Base-by-base conservation (phyloP, 2,113 vertebrate genomes). In the Craseonycteris thonglongyai region DNA sequence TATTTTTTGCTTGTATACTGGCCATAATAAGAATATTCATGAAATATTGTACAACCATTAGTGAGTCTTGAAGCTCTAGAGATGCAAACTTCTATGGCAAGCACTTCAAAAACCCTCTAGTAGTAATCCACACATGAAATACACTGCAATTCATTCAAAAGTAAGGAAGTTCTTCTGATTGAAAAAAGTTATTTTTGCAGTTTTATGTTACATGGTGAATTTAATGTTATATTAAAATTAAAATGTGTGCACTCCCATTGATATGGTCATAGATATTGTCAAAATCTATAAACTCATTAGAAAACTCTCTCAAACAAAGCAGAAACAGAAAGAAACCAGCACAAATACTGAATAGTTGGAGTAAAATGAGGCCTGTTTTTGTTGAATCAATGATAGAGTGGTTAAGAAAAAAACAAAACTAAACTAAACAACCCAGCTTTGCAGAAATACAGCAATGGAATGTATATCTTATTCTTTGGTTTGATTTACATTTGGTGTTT, bases 171-270 rank as follows among this genome's bases (percentile, higher is more conserved):
- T 79, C 54, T 86, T 91, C 28, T 86, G 21, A 86, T 87, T 79
- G 56, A 45, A 86, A 88, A 88, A 88, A 58, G 15, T 30, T 28
- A 58, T 15, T 86, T 90, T n/a, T 49, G 16, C 6, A 76, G 51
- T 93, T 97, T 85, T 90, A 35, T 74, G 89, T 88, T 38, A 49
- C 35, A 71, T 76, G 13, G 47, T 89, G 33, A 94, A 96, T 91
- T 88, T 86, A 63, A 87, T 80, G 87, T 95, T 28, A 82, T 75
- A 90, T 61, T 80, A 65, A 66, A 96, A 93, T 84, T 35, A 65
- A 87, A 95, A 86, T 86, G 35, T 84, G 26, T 84, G 28, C 66
- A 38, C 5, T 91, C 35, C 38, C 15, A 94, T 12, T 79, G 63
- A 88, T 61, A 75, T 28, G 51, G 24, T 72, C 47, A 85, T 42